Conservation (phyloP, 2,888 invertebrate genomes). For the Caenorhabditis imperialis region DNA sequence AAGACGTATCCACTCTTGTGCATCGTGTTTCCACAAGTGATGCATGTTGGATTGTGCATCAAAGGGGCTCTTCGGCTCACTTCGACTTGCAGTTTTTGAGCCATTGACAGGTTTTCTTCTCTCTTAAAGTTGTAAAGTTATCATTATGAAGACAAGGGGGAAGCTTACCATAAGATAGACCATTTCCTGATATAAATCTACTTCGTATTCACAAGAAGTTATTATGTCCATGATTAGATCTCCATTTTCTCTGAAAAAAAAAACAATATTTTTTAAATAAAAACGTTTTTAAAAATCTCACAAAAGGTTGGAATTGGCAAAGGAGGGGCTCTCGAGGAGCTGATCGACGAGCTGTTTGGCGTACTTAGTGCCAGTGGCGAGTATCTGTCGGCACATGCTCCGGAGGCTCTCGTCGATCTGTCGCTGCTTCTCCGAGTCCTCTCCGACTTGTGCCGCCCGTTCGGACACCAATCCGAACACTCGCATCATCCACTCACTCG, state of each 20-base stretch:
- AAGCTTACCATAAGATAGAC: conserved; percentile 38
- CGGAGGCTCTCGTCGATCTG: conserved; percentile 33
- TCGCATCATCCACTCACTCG: conserved; percentile 59
- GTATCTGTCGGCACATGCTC: conserved; percentile 34
- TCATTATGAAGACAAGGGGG: background rate
- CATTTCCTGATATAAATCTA: conserved; percentile 26
- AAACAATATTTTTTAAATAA: background rate
- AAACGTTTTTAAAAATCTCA: background rate
- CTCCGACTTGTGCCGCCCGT: conserved; percentile 15
- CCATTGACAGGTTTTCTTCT: conserved; percentile 20
- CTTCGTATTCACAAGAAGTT: conserved; percentile 48
- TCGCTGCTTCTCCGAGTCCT: conserved; percentile 19
- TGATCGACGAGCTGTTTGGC: conserved; percentile 34
- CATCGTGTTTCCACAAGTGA: conserved; percentile 33
- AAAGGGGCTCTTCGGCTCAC: conserved; percentile 19
- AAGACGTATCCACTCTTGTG: conserved; percentile 56
- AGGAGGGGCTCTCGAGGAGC: conserved; percentile 28
- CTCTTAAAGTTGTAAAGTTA: conserved; percentile 20
- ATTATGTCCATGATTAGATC: conserved; percentile 41
- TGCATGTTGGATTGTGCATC: conserved; percentile 32
- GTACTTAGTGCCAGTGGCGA: conserved; percentile 44
- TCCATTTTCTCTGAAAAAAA: conserved; percentile 45
- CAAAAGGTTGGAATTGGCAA: conserved; percentile 23
- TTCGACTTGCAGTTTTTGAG: conserved; percentile 2
- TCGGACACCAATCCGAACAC: conserved; percentile 42